Conservation (phyloP, 2,888 invertebrate species). For the Oegoconia quadripuncta region DNA sequence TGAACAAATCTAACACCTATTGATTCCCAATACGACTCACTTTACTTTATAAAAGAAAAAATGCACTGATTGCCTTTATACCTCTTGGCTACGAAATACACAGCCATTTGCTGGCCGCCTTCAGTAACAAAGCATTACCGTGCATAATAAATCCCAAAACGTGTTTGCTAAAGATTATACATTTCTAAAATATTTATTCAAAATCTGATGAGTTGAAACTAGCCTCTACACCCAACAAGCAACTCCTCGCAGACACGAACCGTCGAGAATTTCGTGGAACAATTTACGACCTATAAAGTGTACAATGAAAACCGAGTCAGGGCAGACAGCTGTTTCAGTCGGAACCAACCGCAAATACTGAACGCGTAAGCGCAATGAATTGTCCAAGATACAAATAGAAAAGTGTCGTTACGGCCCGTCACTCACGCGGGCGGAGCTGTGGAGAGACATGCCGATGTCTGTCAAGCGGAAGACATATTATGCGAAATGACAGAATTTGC, state of each 20-base stretch:
- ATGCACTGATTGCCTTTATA: no score
- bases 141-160: no score
- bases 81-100: no score
- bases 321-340: slow-evolving; percentile 43
- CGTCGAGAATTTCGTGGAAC: slow-evolving; percentile 40
- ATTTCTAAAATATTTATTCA: no score
- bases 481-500: neutral
- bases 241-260: slow-evolving; percentile 18
- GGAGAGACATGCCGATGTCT: slow-evolving; percentile 24
- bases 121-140: no score
- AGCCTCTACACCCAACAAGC: no score
- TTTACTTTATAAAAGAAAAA: no score
- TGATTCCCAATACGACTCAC: no score
- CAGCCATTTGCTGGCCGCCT: no score
- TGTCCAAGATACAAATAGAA: slow-evolving; percentile 23
- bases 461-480: slow-evolving; percentile 17
- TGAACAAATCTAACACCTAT: no score
- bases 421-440: slow-evolving; percentile 27
- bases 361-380: slow-evolving; percentile 29
- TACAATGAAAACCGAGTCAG: slow-evolving; percentile 49
- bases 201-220: no score
- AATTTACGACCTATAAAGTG: slow-evolving; percentile 57
- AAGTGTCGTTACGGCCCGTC: slow-evolving; percentile 36
- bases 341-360: slow-evolving; percentile 38
- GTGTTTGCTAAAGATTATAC: no score